Conservation (phyloP, 2,113 vertebrate species). For the Protobothrops mucrosquamatus region DNA sequence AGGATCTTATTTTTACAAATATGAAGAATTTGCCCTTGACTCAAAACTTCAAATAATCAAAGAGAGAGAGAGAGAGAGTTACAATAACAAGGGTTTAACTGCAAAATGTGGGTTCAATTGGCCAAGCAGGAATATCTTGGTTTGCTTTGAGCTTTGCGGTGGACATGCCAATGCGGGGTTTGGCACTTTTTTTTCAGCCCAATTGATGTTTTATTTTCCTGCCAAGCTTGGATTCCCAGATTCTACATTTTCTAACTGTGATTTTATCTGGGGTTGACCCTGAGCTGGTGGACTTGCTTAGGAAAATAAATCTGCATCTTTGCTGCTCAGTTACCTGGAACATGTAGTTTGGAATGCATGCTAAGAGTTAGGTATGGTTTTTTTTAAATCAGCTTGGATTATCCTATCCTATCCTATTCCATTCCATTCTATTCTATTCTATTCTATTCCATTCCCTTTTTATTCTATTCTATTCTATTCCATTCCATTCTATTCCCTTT, state of each 20-base stretch:
- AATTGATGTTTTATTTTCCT: background rate
- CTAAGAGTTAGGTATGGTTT: background rate
- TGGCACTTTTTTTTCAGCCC: background rate
- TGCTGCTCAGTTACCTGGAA: background rate
- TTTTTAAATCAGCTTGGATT: background rate
- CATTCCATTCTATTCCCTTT: no score
- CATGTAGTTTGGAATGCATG: background rate
- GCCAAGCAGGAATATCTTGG: background rate
- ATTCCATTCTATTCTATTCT: no score
- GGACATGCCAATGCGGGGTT: background rate
- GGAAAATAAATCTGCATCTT: background rate
- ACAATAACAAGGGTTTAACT: background rate
- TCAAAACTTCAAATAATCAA: background rate
- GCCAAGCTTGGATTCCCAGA: background rate
- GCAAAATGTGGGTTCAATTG: background rate
- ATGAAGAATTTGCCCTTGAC: background rate
- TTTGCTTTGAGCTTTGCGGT: background rate
- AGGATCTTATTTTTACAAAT: background rate
- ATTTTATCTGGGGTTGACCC: background rate
- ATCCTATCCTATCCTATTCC: no score
- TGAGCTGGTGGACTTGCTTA: background rate
- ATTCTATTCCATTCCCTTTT: no score
- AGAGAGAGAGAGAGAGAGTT: background rate
- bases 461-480: no score
- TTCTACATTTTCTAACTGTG: background rate